Evolutionary conservation across 2,888 invertebrate species (phyloP).

Genomic region (Odontocerum albicorne): DNA sequence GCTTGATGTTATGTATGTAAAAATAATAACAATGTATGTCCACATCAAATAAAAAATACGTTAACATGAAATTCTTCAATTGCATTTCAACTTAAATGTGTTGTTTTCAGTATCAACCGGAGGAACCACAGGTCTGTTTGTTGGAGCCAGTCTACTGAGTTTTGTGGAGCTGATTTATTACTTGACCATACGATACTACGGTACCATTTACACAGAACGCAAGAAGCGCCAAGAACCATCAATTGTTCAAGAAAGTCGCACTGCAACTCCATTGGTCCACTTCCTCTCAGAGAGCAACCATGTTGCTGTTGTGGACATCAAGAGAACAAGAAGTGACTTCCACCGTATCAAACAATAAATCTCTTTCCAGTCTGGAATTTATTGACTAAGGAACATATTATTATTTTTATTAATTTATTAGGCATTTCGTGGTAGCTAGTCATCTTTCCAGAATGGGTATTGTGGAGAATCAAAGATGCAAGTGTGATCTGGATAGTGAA

Average conservation of each 20-base stretch:
- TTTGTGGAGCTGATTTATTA: constrained; percentile 67
- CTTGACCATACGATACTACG: constrained; percentile 57
- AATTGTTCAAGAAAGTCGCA: neutral
- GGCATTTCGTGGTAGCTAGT: too few species aligned
- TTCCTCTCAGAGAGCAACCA: constrained; percentile 13
- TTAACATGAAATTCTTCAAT: too few species aligned
- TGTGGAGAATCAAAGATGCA: too few species aligned
- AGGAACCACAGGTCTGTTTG: constrained; percentile 65
- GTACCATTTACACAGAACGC: constrained; percentile 44
- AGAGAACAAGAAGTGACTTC: constrained; percentile 31
- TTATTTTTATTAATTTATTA: too few species aligned
- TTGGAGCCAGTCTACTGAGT: constrained; percentile 67
- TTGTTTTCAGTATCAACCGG: constrained; percentile 60
- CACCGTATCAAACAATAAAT: too few species aligned
- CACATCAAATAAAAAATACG: too few species aligned
- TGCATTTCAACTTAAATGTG: neutral
- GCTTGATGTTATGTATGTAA: too few species aligned
- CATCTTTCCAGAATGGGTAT: too few species aligned
- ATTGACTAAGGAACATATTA: too few species aligned
- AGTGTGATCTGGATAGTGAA: too few species aligned
- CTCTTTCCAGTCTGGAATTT: too few species aligned
- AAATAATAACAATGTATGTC: too few species aligned
- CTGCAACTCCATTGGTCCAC: neutral
- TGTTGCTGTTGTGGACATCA: constrained; percentile 27
- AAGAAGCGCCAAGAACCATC: constrained; percentile 2